Percentiles rank a stretch among this genome's conserved stretches.
These are phyloP conservation scores for Polyploca ridens DNA, from an alignment of 2,888 invertebrate genomes.

Conservation along the genomic window DNA sequence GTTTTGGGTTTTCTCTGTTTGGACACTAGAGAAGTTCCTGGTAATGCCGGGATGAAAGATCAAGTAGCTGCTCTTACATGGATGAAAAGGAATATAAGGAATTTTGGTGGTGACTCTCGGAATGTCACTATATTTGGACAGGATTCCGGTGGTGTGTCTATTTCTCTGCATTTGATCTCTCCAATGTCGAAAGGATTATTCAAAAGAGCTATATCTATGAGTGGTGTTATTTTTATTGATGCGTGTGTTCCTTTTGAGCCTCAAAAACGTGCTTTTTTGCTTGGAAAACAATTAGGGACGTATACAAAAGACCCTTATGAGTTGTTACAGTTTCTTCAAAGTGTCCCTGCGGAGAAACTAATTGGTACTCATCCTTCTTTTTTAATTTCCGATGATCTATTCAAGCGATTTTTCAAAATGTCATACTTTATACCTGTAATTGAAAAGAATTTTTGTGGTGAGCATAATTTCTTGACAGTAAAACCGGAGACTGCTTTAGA, in stretches of 20 bases:
- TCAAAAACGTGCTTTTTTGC: constrained; percentile 57
- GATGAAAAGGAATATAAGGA: constrained; percentile 64
- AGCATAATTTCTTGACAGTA: background rate
- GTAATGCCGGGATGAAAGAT: constrained; percentile 79
- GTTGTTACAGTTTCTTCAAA: constrained; percentile 33
- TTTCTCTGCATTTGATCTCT: constrained; percentile 65
- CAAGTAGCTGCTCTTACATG: constrained; percentile 72
- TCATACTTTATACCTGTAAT: background rate
- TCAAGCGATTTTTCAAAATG: background rate
- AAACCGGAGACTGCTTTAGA: background rate
- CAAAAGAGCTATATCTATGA: constrained; percentile 86
- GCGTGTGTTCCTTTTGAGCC: constrained; percentile 74
- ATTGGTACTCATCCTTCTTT: constrained; percentile 32
- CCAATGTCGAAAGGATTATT: constrained; percentile 74
- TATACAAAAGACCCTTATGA: constrained; percentile 26
- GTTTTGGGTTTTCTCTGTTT: constrained; percentile 68
- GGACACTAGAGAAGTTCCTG: constrained; percentile 68
- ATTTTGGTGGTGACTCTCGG: constrained; percentile 69
- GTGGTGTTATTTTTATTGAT: constrained; percentile 86
- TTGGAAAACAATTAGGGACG: constrained; percentile 37
- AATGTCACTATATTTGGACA: constrained; percentile 77
- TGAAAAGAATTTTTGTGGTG: background rate
- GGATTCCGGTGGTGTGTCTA: constrained; percentile 66
- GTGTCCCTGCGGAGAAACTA: constrained; percentile 32
- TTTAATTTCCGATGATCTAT: background rate